These are phyloP conservation scores for Gallinago undulata DNA, from an alignment of 2,113 vertebrate species.

Conservation along the genomic window DNA sequence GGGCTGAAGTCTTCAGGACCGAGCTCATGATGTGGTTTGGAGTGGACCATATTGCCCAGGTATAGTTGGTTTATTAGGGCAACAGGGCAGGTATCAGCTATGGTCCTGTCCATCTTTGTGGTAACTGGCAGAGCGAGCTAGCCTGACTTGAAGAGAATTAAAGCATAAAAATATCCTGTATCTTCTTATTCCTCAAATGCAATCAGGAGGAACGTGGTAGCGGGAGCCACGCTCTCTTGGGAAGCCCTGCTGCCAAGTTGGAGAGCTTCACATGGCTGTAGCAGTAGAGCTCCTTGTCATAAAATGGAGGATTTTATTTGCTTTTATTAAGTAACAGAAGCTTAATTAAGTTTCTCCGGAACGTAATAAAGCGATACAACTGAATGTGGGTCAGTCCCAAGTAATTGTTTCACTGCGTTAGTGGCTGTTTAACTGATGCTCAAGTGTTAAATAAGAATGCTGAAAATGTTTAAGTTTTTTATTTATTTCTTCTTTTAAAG, in stretches of 20 bases:
- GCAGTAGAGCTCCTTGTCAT: not conserved
- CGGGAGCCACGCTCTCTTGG: not conserved
- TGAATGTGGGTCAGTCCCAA: slow-evolving; percentile 47
- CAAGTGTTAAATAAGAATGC: slow-evolving; percentile 33
- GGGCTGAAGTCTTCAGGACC: not conserved
- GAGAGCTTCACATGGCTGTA: not conserved
- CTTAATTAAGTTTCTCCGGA: slow-evolving; percentile 60
- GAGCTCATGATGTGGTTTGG: not conserved
- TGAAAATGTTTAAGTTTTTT: not conserved
- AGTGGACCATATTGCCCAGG: not conserved
- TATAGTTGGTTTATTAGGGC: not conserved
- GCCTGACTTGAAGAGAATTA: rapidly evolving
- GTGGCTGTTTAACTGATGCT: slow-evolving; percentile 42
- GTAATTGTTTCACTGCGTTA: slow-evolving; percentile 37
- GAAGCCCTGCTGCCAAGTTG: not conserved
- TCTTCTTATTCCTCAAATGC: not conserved
- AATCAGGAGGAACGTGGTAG: not conserved
- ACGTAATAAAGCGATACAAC: slow-evolving; percentile 25
- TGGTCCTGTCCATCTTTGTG: not conserved
- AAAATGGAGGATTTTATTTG: slow-evolving; percentile 13
- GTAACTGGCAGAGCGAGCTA: not conserved
- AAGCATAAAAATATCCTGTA: not conserved
- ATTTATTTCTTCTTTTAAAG: not conserved
- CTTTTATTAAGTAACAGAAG: slow-evolving; percentile 54
- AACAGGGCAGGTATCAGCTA: not conserved